phyloP scores from a whole-genome alignment of 2,888 invertebrate genomes.

The Lithophane semibrunnea region DNA sequence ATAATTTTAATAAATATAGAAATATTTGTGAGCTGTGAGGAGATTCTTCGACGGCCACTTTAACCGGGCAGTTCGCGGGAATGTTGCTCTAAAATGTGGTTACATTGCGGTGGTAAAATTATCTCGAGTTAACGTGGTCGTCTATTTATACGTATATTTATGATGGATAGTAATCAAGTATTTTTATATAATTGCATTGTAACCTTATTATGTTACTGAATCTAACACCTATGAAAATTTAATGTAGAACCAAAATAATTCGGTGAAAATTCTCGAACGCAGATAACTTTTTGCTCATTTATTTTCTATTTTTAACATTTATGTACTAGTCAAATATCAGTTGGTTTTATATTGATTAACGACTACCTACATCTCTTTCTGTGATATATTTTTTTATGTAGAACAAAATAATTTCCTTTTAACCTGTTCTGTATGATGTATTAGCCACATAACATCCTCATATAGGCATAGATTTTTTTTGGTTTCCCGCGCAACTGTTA shows the following conservation, averaged over 20 bases:
- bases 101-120: neutral
- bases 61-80: conserved; percentile 23
- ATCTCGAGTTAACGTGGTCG: conserved; percentile 55
- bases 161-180: conserved; percentile 68
- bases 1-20: conserved; percentile 75
- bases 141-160: conserved; percentile 68
- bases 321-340: conserved; percentile 87
- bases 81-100: conserved; percentile 21
- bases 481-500: conserved; percentile 72
- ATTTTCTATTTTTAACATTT: conserved; percentile 74
- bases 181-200: conserved; percentile 69
- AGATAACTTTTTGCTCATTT: conserved; percentile 73
- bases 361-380: conserved; percentile 80
- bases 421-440: conserved; percentile 75
- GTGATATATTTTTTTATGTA: conserved; percentile 85
- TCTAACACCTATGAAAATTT: conserved; percentile 50
- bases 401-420: conserved; percentile 81
- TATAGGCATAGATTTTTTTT: conserved; percentile 68
- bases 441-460: conserved; percentile 87
- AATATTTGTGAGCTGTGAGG: conserved; percentile 64
- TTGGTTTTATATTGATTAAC: conserved; percentile 78
- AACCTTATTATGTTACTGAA: conserved; percentile 50
- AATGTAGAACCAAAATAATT: conserved; percentile 47
- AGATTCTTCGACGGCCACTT: conserved; percentile 62
- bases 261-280: conserved; percentile 46